phyloP scores from a whole-genome alignment of 2,888 invertebrate genomes.

The Acleris emargana region DNA sequence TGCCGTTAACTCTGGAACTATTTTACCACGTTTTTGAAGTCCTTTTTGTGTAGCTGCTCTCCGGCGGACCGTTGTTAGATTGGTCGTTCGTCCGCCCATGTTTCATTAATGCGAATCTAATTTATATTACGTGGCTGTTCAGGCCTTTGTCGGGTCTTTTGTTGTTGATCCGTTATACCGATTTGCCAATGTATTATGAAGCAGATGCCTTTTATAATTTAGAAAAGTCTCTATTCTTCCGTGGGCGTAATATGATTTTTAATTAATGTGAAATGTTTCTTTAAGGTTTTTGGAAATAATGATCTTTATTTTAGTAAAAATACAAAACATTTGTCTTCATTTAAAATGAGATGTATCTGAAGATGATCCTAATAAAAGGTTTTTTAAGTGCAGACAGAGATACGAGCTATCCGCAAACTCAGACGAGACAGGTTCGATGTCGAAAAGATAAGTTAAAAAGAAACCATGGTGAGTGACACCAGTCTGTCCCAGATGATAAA shows the following conservation, averaged over 20 bases:
- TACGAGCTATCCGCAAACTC: constrained; percentile 47
- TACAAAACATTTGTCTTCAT: constrained; percentile 27
- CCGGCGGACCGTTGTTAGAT: constrained; percentile 66
- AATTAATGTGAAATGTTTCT: constrained; percentile 5
- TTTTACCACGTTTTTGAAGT: constrained; percentile 69
- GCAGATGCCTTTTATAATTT: constrained; percentile 61
- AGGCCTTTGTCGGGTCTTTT: constrained; percentile 64
- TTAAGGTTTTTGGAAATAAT: background rate
- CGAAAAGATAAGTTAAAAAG: constrained; percentile 55
- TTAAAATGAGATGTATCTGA: no score
- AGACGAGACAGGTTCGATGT: constrained; percentile 45
- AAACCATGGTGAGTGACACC: constrained; percentile 47
- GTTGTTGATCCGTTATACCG: constrained; percentile 58
- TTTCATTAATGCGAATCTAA: constrained; percentile 79
- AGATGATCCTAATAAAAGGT: background rate
- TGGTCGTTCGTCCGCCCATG: constrained; percentile 67
- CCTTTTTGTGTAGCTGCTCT: constrained; percentile 58
- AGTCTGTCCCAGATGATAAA: constrained; percentile 53
- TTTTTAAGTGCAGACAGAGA: constrained; percentile 54
- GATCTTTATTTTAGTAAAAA: background rate
- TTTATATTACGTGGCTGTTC: constrained; percentile 64
- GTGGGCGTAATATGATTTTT: background rate
- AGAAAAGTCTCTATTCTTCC: constrained; percentile 30
- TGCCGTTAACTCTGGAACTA: constrained; percentile 73
- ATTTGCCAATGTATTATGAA: constrained; percentile 53